These are phyloP conservation scores for Macaria liturata DNA, from an alignment of 2,888 invertebrate species.

Conservation along the genomic window DNA sequence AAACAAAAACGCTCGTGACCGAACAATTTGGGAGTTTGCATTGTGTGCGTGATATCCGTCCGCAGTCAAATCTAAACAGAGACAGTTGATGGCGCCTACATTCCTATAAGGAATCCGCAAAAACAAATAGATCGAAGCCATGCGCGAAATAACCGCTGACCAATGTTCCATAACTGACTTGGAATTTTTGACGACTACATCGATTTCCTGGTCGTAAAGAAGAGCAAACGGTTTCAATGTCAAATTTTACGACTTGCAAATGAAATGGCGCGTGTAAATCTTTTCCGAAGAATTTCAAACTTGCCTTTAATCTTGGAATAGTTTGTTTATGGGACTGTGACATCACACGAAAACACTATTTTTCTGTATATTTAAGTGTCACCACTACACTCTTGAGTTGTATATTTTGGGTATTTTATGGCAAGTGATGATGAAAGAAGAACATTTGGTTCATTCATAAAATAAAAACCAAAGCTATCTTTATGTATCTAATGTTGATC, in stretches of 20 bases:
- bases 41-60: constrained; percentile 57
- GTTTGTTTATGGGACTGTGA: constrained; percentile 31
- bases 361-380: constrained; percentile 28
- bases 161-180: constrained; percentile 57
- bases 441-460: constrained; percentile 11
- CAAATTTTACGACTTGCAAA: constrained; percentile 70
- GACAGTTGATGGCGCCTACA: constrained; percentile 64
- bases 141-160: constrained; percentile 55
- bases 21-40: constrained; percentile 60
- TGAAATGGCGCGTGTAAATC: constrained; percentile 54
- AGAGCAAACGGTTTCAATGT: constrained; percentile 74
- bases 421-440: background rate
- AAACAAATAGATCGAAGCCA: constrained; percentile 35
- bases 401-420: constrained; percentile 20
- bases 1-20: constrained; percentile 58
- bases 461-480: too few relatives aligned
- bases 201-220: constrained; percentile 73
- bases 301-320: constrained; percentile 43
- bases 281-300: constrained; percentile 44
- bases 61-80: constrained; percentile 58
- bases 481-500: background rate
- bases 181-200: constrained; percentile 56
- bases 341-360: constrained; percentile 34
- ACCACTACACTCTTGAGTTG: constrained; percentile 25
- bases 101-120: constrained; percentile 46